phyloP scores from a whole-genome alignment of 2,113 vertebrate species.

The Platycercus adscitus region DNA sequence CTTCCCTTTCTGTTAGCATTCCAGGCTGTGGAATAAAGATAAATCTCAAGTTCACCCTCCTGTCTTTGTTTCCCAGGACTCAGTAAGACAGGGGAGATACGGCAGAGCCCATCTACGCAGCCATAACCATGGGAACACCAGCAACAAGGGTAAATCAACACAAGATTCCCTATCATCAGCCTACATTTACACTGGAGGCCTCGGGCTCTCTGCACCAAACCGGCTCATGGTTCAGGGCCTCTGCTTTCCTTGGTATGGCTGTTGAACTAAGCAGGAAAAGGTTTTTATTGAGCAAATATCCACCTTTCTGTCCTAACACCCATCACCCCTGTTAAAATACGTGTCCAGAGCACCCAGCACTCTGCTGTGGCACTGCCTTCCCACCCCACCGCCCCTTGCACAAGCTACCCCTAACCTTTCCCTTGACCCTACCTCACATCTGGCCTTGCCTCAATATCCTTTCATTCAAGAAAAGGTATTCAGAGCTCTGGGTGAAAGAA shows the following conservation, averaged over 20 bases:
- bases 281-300: not conserved
- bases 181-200: not conserved
- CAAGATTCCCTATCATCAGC: not conserved
- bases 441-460: not conserved
- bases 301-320: not conserved
- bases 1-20: slow-evolving; percentile 21
- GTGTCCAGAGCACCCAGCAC: not conserved
- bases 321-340: accelerated
- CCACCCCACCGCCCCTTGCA: not conserved
- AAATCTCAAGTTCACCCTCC: slow-evolving; percentile 21
- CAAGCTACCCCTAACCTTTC: not conserved
- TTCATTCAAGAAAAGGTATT: not conserved
- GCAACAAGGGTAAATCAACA: slow-evolving; percentile 51
- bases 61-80: slow-evolving; percentile 22
- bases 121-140: slow-evolving; percentile 53
- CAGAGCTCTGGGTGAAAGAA: not conserved
- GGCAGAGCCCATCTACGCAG: slow-evolving; percentile 27
- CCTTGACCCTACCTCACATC: not conserved
- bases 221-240: not conserved
- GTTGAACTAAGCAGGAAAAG: not conserved
- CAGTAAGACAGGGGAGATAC: not conserved
- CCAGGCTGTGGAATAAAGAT: slow-evolving; percentile 13
- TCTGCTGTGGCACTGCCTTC: not conserved
- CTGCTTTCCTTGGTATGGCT: not conserved
- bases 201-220: not conserved